These are phyloP conservation scores for Drosophila sordidula DNA, from an alignment of 2,888 invertebrate genomes.

Conservation along the genomic window DNA sequence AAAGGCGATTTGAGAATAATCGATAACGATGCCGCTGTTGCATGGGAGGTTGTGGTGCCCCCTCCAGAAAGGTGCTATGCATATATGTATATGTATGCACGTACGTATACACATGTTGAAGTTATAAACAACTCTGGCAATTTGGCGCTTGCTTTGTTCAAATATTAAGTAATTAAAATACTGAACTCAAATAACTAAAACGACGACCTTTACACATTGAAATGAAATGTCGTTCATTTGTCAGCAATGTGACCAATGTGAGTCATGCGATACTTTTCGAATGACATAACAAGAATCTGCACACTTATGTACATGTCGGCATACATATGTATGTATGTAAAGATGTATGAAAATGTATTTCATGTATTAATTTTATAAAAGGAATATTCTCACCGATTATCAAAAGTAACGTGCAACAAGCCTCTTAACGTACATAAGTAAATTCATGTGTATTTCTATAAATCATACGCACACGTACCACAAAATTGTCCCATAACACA, in stretches of 20 bases:
- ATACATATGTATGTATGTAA: not conserved
- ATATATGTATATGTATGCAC: not conserved
- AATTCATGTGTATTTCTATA: not conserved
- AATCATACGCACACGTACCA: not conserved
- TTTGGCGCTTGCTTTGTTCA: not conserved
- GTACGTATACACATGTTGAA: not conserved
- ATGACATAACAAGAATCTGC: conserved; percentile 26
- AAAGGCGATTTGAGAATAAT: conserved; percentile 22
- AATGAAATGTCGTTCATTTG: not conserved
- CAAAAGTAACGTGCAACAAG: not conserved
- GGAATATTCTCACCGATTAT: not conserved
- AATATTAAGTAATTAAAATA: not conserved
- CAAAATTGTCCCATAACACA: not conserved
- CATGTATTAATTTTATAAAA: not conserved
- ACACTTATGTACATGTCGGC: not conserved
- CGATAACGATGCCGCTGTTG: conserved; percentile 17
- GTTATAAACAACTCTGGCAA: not conserved
- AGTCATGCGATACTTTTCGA: conserved; percentile 1
- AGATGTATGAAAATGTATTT: not conserved
- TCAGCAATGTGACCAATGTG: conserved; percentile 1
- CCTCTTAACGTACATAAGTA: not conserved
- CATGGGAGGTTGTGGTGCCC: not conserved
- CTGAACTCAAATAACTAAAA: not conserved
- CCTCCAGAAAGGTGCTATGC: not conserved
- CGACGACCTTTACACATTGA: not conserved